Percentiles rank a stretch among this genome's conserved stretches.
Evolutionary conservation across 2,113 vertebrate species (phyloP).

Genomic region (Psammodynastes pulverulentus): DNA sequence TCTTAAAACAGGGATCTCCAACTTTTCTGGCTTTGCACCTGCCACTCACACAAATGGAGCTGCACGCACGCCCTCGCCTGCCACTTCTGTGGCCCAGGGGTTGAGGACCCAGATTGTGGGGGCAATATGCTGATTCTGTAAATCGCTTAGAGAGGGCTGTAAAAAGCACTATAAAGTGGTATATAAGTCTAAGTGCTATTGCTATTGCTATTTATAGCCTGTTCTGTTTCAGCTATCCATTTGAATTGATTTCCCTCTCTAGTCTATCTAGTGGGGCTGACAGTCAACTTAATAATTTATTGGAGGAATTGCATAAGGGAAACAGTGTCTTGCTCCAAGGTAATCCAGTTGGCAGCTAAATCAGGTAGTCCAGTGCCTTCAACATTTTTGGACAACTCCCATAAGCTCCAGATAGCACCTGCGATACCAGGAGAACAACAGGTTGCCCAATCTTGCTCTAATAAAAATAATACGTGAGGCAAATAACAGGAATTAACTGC

Average conservation of each 20-base stretch:
- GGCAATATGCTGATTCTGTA: too few species aligned
- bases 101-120: too few species aligned
- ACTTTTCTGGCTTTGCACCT: too few species aligned
- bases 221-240: background rate
- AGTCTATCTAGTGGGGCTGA: background rate
- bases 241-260: background rate
- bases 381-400: background rate
- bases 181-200: too few species aligned
- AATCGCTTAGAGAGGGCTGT: too few species aligned
- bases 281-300: background rate
- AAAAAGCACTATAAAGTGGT: too few species aligned
- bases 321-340: background rate
- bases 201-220: too few species aligned
- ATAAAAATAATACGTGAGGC: background rate
- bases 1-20: too few species aligned
- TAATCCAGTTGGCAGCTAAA: background rate
- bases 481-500: background rate
- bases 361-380: background rate
- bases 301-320: background rate
- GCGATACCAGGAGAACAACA: background rate
- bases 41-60: too few species aligned
- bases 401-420: background rate
- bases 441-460: background rate
- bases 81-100: too few species aligned
- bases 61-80: fast-evolving